phyloP scores from a whole-genome alignment of 1,140 invertebrate species.

The Gryon sp. region DNA sequence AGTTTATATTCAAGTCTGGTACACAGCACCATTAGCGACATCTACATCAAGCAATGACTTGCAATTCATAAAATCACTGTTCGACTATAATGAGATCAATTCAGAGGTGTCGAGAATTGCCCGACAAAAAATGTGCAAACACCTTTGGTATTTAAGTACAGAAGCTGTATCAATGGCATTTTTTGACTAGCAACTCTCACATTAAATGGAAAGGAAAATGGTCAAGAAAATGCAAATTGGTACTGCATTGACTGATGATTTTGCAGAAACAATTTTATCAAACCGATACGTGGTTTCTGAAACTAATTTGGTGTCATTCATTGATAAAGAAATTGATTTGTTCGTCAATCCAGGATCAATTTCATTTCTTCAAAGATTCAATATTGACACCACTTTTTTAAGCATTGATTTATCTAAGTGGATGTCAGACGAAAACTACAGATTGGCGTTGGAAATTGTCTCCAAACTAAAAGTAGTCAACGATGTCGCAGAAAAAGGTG shows the following conservation, averaged over 20 bases:
- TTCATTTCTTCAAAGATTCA: constrained; percentile 44
- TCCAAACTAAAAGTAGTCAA: constrained; percentile 8
- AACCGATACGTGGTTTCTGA: not conserved
- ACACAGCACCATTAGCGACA: constrained; percentile 28
- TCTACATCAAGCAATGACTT: constrained; percentile 45
- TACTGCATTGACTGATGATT: not conserved
- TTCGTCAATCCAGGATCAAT: constrained; percentile 29
- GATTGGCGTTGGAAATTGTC: not conserved
- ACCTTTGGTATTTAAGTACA: no score
- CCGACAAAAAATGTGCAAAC: no score
- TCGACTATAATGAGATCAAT: constrained; percentile 13
- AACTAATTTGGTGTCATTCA: not conserved
- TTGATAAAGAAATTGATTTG: constrained; percentile 46
- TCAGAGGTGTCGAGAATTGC: no score
- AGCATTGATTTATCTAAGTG: not conserved
- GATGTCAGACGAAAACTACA: not conserved
- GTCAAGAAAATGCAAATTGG: no score
- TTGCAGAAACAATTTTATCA: not conserved
- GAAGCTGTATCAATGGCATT: constrained; percentile 39
- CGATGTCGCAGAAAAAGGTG: constrained; percentile 1
- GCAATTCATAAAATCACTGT: constrained; percentile 39
- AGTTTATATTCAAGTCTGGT: constrained; percentile 63
- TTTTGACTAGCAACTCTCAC: constrained; percentile 15
- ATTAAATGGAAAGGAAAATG: not conserved
- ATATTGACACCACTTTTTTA: constrained; percentile 8